Evolutionary conservation across 2,888 invertebrate genomes (phyloP).

Genomic region (Amiota mariae): DNA sequence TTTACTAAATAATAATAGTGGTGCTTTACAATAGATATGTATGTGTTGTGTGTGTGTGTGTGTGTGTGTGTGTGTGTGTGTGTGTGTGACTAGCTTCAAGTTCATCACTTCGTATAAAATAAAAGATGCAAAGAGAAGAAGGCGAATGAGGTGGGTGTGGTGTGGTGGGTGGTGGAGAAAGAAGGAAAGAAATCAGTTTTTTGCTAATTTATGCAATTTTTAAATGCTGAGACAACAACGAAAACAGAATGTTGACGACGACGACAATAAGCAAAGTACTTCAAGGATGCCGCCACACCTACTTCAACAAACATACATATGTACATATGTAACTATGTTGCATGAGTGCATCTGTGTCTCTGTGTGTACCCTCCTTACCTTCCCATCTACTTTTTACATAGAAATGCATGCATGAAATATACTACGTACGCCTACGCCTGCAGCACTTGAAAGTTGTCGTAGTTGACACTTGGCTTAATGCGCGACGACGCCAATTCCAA

Average conservation of each 20-base stretch:
- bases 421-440: constrained; percentile 31
- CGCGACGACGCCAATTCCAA: background rate
- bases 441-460: constrained; percentile 49
- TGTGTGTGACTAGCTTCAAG: background rate
- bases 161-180: too few species aligned
- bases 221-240: constrained; percentile 14
- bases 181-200: background rate
- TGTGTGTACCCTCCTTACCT: too few species aligned
- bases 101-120: background rate
- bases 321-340: background rate
- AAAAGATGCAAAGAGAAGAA: too few species aligned
- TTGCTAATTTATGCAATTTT: constrained; percentile 27
- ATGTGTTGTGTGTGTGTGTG: too few species aligned
- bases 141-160: too few species aligned
- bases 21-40: too few species aligned
- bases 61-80: background rate
- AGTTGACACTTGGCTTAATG: constrained; percentile 11
- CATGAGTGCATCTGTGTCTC: background rate
- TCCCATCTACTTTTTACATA: too few species aligned
- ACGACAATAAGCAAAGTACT: constrained; percentile 11
- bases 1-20: background rate
- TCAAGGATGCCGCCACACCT: constrained; percentile 43
- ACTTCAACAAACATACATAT: too few species aligned
- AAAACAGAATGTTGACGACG: background rate
- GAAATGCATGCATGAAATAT: too few species aligned